A percentile compares a stretch with the other conserved stretches of the same genome.
phyloP scores from a whole-genome alignment of 1,140 invertebrate genomes.

The Cotesia vestalis region DNA sequence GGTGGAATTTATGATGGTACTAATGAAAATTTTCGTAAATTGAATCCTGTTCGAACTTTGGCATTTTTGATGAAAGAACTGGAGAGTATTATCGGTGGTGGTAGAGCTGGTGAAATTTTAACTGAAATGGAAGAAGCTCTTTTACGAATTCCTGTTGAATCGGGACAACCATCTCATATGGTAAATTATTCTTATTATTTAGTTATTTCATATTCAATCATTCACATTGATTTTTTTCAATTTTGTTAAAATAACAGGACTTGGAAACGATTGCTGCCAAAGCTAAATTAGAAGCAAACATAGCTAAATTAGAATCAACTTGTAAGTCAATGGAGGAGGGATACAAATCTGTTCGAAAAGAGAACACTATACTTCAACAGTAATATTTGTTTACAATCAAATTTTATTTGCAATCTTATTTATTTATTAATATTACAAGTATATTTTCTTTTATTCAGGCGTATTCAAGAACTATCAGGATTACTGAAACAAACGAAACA shows the following conservation, averaged over 20 bases:
- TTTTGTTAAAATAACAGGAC: slow-evolving; percentile 38
- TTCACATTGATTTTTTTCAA: not conserved
- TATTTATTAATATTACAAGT: slow-evolving; percentile 9
- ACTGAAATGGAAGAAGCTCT: slow-evolving; percentile 47
- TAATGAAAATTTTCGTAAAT: slow-evolving; percentile 41
- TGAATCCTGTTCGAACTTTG: slow-evolving; percentile 46
- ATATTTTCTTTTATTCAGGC: slow-evolving; percentile 37
- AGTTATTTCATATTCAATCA: not conserved
- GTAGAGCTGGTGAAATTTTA: slow-evolving; percentile 46
- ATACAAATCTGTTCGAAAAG: slow-evolving; percentile 32
- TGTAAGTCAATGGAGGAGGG: slow-evolving; percentile 40
- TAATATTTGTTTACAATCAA: slow-evolving; percentile 29
- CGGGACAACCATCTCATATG: slow-evolving; percentile 28
- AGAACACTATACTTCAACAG: slow-evolving; percentile 45
- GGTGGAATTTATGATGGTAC: slow-evolving; percentile 38
- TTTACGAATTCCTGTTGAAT: slow-evolving; percentile 40
- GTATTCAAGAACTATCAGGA: slow-evolving; percentile 36
- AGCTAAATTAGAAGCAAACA: slow-evolving; percentile 39
- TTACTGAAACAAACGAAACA: slow-evolving; percentile 37
- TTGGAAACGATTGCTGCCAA: slow-evolving; percentile 37
- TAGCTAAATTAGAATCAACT: slow-evolving; percentile 39
- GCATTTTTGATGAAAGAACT: slow-evolving; percentile 48
- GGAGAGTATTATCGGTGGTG: slow-evolving; percentile 42
- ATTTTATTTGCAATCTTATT: slow-evolving; percentile 4
- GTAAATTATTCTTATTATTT: slow-evolving; percentile 32